A percentile compares a stretch with the other conserved stretches of the same genome.
phyloP scores from a whole-genome alignment of 1,140 invertebrate species.

The Helicorthomorpha holstii region DNA sequence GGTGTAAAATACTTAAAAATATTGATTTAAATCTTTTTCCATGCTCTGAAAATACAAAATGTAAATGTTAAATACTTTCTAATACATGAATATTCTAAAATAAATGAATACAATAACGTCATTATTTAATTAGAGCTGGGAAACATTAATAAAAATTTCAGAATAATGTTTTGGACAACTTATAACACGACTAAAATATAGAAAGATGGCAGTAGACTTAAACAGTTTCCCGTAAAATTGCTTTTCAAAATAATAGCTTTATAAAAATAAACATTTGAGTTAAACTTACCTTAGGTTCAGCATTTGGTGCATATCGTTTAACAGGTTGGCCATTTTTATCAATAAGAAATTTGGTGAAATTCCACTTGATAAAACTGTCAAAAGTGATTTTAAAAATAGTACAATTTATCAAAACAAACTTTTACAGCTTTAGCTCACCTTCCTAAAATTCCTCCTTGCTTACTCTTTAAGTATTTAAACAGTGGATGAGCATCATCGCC shows the following conservation, averaged over 20 bases:
- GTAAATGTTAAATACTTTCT: too few relatives aligned
- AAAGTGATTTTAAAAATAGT: conserved; percentile 1
- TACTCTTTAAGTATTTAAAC: conserved; percentile 72
- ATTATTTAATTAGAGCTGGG: too few relatives aligned
- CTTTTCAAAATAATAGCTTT: too few relatives aligned
- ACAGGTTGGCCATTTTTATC: conserved; percentile 71
- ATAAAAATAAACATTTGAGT: too few relatives aligned
- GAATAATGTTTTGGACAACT: too few relatives aligned
- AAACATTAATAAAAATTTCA: too few relatives aligned
- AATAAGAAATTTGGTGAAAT: conserved; percentile 89
- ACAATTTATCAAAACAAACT: not conserved
- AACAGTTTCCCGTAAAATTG: too few relatives aligned
- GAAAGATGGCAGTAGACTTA: too few relatives aligned
- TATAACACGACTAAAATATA: too few relatives aligned
- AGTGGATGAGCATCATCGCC: conserved; percentile 65
- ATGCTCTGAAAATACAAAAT: not conserved
- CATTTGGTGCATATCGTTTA: conserved; percentile 56
- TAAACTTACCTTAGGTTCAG: conserved; percentile 46
- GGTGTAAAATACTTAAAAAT: too few relatives aligned
- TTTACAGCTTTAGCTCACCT: conserved; percentile 22
- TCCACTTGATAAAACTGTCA: conserved; percentile 79
- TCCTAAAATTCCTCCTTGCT: conserved; percentile 52
- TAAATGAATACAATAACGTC: too few relatives aligned
- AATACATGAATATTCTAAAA: too few relatives aligned
- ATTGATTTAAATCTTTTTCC: not conserved